phyloP scores from a whole-genome alignment of 2,888 invertebrate genomes.

The Oligia latruncula region DNA sequence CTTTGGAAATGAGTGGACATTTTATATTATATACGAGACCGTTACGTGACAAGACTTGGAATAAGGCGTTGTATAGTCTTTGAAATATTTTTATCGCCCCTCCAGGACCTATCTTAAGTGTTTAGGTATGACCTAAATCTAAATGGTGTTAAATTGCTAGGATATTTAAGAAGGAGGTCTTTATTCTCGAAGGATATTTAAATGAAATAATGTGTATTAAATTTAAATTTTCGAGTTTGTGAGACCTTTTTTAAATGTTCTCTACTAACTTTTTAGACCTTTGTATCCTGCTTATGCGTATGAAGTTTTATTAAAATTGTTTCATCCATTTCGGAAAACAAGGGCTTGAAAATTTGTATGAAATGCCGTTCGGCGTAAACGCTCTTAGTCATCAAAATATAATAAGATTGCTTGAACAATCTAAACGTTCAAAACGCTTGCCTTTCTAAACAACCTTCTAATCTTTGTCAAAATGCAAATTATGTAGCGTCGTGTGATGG shows the following conservation, averaged over 20 bases:
- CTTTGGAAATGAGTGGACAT: slow-evolving; percentile 64
- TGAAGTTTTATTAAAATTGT: too few relatives aligned
- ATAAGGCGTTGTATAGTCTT: slow-evolving; percentile 45
- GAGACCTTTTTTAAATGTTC: too few relatives aligned
- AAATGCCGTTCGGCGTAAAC: too few relatives aligned
- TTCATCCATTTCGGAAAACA: too few relatives aligned
- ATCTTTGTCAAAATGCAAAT: slow-evolving; percentile 75
- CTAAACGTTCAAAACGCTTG: background rate
- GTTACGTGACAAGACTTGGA: slow-evolving; percentile 58
- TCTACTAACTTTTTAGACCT: too few relatives aligned
- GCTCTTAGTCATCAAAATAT: background rate
- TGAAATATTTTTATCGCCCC: slow-evolving; percentile 61
- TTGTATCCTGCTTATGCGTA: too few relatives aligned
- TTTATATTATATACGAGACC: slow-evolving; percentile 61
- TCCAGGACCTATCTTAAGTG: slow-evolving; percentile 48
- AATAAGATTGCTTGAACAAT: background rate
- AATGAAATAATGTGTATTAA: background rate
- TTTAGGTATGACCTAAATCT: slow-evolving; percentile 48
- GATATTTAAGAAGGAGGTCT: slow-evolving; percentile 24
- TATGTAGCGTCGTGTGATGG: slow-evolving; percentile 59
- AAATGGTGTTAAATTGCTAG: slow-evolving; percentile 57
- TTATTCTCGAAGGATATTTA: slow-evolving; percentile 8
- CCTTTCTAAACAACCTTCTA: slow-evolving; percentile 42
- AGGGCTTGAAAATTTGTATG: too few relatives aligned
- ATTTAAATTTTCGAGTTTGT: too few relatives aligned